phyloP scores from a whole-genome alignment of 2,888 invertebrate genomes.

The Seira musarum region DNA sequence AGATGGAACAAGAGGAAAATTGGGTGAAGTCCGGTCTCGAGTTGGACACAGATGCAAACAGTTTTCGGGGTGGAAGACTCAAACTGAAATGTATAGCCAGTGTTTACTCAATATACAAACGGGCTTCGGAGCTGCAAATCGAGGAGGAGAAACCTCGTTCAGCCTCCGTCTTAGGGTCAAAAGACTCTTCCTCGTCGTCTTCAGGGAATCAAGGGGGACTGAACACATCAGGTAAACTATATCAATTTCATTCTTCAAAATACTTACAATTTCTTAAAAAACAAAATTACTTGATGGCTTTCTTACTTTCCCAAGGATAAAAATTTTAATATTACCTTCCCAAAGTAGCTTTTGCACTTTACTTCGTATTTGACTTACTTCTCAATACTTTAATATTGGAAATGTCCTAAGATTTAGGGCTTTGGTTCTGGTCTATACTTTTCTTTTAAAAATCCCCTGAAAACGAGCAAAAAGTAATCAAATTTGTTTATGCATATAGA shows the following conservation, averaged over 20 bases:
- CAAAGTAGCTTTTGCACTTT: no score
- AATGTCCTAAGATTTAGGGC: no score
- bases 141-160: slow-evolving; percentile 84
- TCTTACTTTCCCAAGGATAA: no score
- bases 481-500: slow-evolving; percentile 47
- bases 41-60: slow-evolving; percentile 67
- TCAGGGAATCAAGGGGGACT: slow-evolving; percentile 68
- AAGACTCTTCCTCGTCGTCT: slow-evolving; percentile 57
- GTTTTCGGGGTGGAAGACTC: slow-evolving; percentile 67
- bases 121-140: slow-evolving; percentile 78
- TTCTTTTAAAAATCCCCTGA: no score
- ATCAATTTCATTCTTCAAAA: no score
- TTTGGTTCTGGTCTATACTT: no score
- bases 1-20: slow-evolving; percentile 61
- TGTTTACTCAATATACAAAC: slow-evolving; percentile 74
- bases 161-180: slow-evolving; percentile 80
- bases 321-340: no score
- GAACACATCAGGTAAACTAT: slow-evolving; percentile 62
- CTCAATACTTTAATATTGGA: no score
- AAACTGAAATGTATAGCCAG: slow-evolving; percentile 69
- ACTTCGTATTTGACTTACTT: no score
- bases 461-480: slow-evolving; percentile 6
- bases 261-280: no score
- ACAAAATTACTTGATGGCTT: no score
- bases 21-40: slow-evolving; percentile 69